Evolutionary conservation across 2,797 vertebrate genomes (phyloP).

Genomic region (Parauchenoglanis punctatus): DNA sequence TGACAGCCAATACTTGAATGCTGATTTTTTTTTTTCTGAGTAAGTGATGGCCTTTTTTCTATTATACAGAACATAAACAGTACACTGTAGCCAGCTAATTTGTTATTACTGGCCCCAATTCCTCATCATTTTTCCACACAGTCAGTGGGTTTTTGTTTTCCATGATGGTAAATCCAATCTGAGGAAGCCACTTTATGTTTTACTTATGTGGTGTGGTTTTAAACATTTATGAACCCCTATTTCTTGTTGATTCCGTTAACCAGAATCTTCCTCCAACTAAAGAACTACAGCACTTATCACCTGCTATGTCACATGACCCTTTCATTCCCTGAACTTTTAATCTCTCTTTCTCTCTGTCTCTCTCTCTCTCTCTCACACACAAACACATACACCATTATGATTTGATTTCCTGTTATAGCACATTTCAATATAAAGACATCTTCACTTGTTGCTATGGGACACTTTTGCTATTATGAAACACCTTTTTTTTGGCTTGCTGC

Average conservation of each 20-base stretch:
- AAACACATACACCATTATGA: neutral
- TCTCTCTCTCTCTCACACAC: too few species aligned
- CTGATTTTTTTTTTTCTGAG: neutral
- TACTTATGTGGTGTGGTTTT: neutral
- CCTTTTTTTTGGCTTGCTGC: neutral
- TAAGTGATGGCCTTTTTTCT: neutral
- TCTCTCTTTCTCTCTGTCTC: too few species aligned
- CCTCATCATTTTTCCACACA: neutral
- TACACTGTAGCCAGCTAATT: neutral
- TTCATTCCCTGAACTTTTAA: neutral
- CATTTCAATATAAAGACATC: neutral
- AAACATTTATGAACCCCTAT: neutral
- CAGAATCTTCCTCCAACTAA: neutral
- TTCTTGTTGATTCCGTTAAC: neutral
- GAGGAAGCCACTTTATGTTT: neutral
- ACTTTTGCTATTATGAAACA: neutral
- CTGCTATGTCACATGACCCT: neutral
- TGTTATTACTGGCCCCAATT: neutral
- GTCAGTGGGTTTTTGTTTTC: neutral
- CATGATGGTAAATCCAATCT: neutral
- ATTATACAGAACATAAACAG: neutral
- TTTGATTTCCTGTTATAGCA: neutral
- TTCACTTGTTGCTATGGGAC: neutral
- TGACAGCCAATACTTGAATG: neutral
- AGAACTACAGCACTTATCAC: neutral